A percentile compares a stretch with the other conserved stretches of the same genome.
Conservation (phyloP, 23 tunicate species). For the Halocynthia aurantium region DNA sequence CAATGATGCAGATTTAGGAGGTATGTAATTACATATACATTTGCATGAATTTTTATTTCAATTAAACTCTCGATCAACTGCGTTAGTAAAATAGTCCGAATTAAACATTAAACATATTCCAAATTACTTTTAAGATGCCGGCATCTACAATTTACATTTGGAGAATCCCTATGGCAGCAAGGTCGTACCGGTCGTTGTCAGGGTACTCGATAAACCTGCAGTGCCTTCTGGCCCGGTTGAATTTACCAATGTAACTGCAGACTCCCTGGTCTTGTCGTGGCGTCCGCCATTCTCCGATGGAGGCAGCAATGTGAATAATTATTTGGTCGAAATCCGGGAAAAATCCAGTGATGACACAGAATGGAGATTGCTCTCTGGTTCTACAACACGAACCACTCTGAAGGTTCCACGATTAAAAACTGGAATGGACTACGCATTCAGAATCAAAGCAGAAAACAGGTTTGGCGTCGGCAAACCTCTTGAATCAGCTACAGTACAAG, state of each 20-base stretch:
- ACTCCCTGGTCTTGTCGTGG: conserved; percentile 85
- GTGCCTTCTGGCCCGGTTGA: conserved; percentile 81
- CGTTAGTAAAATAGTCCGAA: neutral
- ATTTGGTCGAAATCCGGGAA: conserved; percentile 83
- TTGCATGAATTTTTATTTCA: conserved; percentile 1
- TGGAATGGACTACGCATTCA: conserved; percentile 76
- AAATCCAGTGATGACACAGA: conserved; percentile 52
- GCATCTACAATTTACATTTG: conserved; percentile 44
- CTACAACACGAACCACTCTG: conserved; percentile 58
- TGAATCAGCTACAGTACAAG: conserved; percentile 63
- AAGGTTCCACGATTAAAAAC: conserved; percentile 65
- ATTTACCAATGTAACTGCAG: conserved; percentile 72
- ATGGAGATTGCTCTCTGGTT: conserved; percentile 73
- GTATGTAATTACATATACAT: neutral
- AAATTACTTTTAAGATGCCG: conserved; percentile 41
- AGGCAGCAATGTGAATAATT: conserved; percentile 84
- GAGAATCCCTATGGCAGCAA: conserved; percentile 76
- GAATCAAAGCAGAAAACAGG: conserved; percentile 85
- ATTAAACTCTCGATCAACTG: neutral
- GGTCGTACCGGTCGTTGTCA: conserved; percentile 59
- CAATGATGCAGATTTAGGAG: conserved; percentile 58
- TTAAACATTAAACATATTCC: neutral
- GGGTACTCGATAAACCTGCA: conserved; percentile 77
- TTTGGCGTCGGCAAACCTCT: conserved; percentile 74
- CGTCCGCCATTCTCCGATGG: conserved; percentile 83